Base-by-base conservation (phyloP, 2,888 invertebrate genomes). In the Athalia rosae region DNA sequence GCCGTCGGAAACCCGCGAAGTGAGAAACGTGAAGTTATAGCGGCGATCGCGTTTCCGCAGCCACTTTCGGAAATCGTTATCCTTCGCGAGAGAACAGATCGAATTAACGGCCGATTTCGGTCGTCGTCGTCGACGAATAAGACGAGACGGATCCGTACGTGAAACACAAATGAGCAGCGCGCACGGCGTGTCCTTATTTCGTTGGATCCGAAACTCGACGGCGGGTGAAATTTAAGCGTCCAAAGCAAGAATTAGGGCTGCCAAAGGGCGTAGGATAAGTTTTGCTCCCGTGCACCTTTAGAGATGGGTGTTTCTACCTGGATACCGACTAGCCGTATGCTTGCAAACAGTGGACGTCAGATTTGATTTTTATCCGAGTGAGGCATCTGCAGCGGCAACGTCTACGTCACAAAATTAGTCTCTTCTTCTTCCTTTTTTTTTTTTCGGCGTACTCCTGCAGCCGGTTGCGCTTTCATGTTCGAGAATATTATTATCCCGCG, bases 281-380 rank as follows among this genome's bases (percentile, higher is more conserved):
- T 50, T 9, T 50, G 66, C 28, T 66, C 50, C 50, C 50, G 58
- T 61, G 28, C 48, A 41, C 15, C 28, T 9, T 8, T 4, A 62
- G 11, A 84, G 84, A 84, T 86, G 84, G 84, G 84, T 87, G 86
- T 86, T 86, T 86, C 86, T 87, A 87, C 87, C 89, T 88, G 86
- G 84, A 81, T 28, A 28, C 28, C 28, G 28, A 28, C 28, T 28
- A 28, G 28, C 28, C 28, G 28, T 28, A 83, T 86, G 87, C 87
- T 87, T 87, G 85, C 88, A 87, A 89, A 88, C 88, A 88, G 86
- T 81, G 86, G 85, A 88, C 87, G 89, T 89, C 88, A 88, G 88
- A 87, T 89, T 88, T 88, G 87, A 85, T 88, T 88, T 88, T 88
- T 89, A 89, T 89, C 89, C 89, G 84, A 83, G 82, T 81, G 81